phyloP scores from a whole-genome alignment of 2,888 invertebrate genomes.

The Cacoxenus indagator region DNA sequence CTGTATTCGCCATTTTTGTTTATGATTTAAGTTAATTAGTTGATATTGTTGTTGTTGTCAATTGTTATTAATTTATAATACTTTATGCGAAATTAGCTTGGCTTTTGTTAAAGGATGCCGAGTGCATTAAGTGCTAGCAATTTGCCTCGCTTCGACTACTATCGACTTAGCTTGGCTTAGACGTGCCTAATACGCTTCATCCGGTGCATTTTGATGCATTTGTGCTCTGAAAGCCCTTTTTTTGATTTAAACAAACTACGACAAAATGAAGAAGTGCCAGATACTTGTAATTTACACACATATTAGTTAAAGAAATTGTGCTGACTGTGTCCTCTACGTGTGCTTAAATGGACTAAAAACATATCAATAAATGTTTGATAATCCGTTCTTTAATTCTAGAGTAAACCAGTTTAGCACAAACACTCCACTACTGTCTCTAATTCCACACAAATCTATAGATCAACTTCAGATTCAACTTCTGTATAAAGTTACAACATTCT shows the following conservation, averaged over 20 bases:
- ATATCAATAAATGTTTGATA: too few species aligned
- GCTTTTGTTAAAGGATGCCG: background rate
- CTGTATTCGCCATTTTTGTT: constrained; percentile 87
- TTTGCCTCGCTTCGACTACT: background rate
- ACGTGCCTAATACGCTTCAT: background rate
- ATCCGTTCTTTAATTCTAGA: too few species aligned
- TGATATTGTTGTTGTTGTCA: background rate
- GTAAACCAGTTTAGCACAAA: too few species aligned
- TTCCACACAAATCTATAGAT: too few species aligned
- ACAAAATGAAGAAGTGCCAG: background rate
- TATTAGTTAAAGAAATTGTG: too few species aligned
- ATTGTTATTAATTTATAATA: background rate
- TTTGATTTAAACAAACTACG: background rate
- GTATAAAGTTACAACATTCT: too few species aligned
- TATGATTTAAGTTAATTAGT: background rate
- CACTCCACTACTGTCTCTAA: too few species aligned
- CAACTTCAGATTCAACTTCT: too few species aligned
- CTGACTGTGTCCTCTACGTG: too few species aligned
- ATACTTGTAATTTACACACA: too few species aligned
- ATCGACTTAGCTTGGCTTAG: background rate
- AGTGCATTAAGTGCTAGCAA: too few species aligned
- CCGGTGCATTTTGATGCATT: background rate
- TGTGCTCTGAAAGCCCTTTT: background rate
- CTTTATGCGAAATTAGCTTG: background rate
- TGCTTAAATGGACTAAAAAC: too few species aligned